Base-by-base conservation (phyloP, 2,113 vertebrate species). In the Forbesichthys papilliferus region DNA sequence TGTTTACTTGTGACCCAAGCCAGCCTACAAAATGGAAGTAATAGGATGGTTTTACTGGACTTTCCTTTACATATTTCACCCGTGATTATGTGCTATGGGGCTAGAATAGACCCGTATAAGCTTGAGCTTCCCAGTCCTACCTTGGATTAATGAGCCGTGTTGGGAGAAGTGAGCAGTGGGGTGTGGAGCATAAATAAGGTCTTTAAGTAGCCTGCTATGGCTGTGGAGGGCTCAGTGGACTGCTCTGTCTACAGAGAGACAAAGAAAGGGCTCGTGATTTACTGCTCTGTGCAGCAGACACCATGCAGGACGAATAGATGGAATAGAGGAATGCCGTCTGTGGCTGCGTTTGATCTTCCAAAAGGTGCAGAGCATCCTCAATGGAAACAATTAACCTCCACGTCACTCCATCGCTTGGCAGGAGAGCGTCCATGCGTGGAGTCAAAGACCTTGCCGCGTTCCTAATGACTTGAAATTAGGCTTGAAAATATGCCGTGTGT, bases 111-210 rank as follows among this genome's bases (percentile, higher is more conserved):
- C 89, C 89, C 88, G 80, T 86, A 88, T 87, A 83, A 71, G 74
- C 58, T 53, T 6, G 71, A 84, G 81, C 80, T 85, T 85, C 86
- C 80, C 83, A 85, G 84, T 77, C 87, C 86, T 83, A 82, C 84
- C 84, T 78, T 73, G 79, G 84, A 88, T 88, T 89, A 91, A 91
- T 91, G 90, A 84, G 64, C 85, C 88, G 73, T 88, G 87, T 89
- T 88, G 83, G 84, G 84, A 85, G 86, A 90, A 90, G 87, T 85
- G 89, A 84, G 84, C 89, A 87, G 80, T 52, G 87, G 80, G 79
- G 86, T 85, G 66, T 83, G 66, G 84, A 88, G 86, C 86, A 89
- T 90, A 89, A 90, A 90, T 89, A 88, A 87, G 79, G 86, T 79
- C 79, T 89, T 83, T 91, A 89, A 91, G 85, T 86, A 84, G 87